A percentile compares a stretch with the other conserved stretches of the same genome.
phyloP scores from a whole-genome alignment of 1,140 invertebrate genomes.

The Euglossa dilemma region DNA sequence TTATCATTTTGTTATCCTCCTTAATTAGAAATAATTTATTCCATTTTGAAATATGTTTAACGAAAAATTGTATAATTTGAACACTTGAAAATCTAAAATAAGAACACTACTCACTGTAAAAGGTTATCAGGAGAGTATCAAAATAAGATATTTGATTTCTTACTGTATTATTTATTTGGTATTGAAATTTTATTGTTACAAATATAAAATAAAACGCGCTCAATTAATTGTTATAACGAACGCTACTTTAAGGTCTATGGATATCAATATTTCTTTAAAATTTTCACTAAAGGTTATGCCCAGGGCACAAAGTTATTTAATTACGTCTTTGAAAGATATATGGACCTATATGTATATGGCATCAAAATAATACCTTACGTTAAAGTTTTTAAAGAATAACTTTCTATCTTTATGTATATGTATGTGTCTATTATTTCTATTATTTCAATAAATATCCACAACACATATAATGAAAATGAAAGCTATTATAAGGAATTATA shows the following conservation, averaged over 20 bases:
- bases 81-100: neutral
- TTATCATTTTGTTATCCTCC: neutral
- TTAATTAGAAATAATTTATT: neutral
- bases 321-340: neutral
- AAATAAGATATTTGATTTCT: neutral
- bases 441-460: neutral
- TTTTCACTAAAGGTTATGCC: neutral
- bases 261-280: neutral
- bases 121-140: neutral
- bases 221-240: neutral
- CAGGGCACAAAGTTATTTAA: neutral
- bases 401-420: neutral
- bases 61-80: neutral
- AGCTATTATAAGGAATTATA: neutral
- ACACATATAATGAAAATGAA: neutral
- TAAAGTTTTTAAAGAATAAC: conserved; percentile 13
- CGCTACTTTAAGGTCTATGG: neutral
- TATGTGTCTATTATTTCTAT: neutral
- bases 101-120: neutral
- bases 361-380: conserved; percentile 38
- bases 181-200: neutral
- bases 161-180: neutral
- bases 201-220: neutral
- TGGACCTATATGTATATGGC: conserved; percentile 9
- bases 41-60: neutral